Percentiles rank a stretch among this genome's conserved stretches.
Evolutionary conservation across 1,140 invertebrate species (phyloP).

Genomic region (Brachionus rotundiformis): DNA sequence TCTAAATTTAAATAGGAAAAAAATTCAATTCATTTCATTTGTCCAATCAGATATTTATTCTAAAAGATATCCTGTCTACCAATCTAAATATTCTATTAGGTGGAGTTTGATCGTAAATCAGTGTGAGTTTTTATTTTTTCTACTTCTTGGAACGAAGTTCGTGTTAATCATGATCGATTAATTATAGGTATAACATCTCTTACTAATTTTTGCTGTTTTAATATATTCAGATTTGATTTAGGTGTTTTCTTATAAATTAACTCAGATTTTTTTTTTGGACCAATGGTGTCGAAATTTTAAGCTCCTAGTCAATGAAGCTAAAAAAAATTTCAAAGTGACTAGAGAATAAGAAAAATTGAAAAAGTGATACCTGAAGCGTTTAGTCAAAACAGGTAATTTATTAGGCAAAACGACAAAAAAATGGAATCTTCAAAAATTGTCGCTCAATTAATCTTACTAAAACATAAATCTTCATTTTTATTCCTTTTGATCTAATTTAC

Average conservation of each 20-base stretch:
- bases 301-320: not conserved
- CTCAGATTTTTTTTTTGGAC: not conserved
- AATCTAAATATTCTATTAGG: not conserved
- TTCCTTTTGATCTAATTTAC: not conserved
- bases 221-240: not conserved
- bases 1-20: conserved; percentile 19
- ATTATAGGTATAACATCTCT: conserved; percentile 26
- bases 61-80: not conserved
- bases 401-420: not conserved
- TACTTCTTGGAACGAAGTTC: conserved; percentile 19
- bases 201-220: not conserved
- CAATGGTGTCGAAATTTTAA: conserved; percentile 22
- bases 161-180: conserved; percentile 19
- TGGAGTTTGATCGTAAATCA: conserved; percentile 6
- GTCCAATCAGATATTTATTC: not conserved
- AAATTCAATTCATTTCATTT: too few relatives aligned
- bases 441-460: conserved; percentile 8
- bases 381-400: conserved; percentile 44
- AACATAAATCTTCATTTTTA: conserved; percentile 1
- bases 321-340: not conserved
- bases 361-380: conserved; percentile 46
- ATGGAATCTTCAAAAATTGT: not conserved
- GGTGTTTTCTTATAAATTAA: not conserved
- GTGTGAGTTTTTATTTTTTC: conserved; percentile 10
- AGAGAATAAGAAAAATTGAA: not conserved